Evolutionary conservation across 1,140 invertebrate species (phyloP).

Genomic region (Phymorhynchus buccinoides): DNA sequence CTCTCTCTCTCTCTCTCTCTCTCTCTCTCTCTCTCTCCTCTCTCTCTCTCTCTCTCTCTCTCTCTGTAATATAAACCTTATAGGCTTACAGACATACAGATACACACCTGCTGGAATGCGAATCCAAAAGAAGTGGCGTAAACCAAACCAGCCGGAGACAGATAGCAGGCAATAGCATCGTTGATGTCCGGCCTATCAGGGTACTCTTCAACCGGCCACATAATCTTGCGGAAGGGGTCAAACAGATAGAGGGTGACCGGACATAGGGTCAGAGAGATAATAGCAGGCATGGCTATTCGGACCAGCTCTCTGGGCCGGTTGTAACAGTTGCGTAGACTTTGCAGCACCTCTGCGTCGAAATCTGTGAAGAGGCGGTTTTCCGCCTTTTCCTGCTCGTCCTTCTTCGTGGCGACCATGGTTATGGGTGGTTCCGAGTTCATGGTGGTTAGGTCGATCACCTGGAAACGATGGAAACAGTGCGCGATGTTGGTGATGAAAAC

Average conservation of each 20-base stretch:
- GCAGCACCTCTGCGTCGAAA: slow-evolving; percentile 50
- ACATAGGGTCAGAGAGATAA: slow-evolving; percentile 56
- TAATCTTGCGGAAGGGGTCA: slow-evolving; percentile 46
- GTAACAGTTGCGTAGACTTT: slow-evolving; percentile 46
- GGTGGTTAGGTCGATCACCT: slow-evolving; percentile 1
- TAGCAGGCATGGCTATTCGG: slow-evolving; percentile 54
- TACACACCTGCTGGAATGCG: slow-evolving; percentile 57
- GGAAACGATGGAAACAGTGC: neutral
- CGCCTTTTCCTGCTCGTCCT: neutral
- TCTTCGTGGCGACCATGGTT: neutral
- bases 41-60: neutral
- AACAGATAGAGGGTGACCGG: slow-evolving; percentile 58
- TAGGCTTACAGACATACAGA: neutral
- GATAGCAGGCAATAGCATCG: slow-evolving; percentile 62
- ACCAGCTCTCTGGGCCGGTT: slow-evolving; percentile 54
- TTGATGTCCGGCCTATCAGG: slow-evolving; percentile 55
- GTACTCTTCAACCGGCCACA: slow-evolving; percentile 54
- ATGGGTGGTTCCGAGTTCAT: neutral
- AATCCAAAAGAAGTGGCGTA: slow-evolving; percentile 65
- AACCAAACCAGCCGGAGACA: slow-evolving; percentile 60
- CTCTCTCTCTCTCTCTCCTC: too few relatives aligned
- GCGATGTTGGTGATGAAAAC: neutral
- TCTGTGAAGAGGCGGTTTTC: slow-evolving; percentile 21
- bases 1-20: too few relatives aligned
- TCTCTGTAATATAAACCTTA: neutral